Evolutionary conservation across 2,797 vertebrate genomes (phyloP).

Genomic region (Rhynchotus rufescens): DNA sequence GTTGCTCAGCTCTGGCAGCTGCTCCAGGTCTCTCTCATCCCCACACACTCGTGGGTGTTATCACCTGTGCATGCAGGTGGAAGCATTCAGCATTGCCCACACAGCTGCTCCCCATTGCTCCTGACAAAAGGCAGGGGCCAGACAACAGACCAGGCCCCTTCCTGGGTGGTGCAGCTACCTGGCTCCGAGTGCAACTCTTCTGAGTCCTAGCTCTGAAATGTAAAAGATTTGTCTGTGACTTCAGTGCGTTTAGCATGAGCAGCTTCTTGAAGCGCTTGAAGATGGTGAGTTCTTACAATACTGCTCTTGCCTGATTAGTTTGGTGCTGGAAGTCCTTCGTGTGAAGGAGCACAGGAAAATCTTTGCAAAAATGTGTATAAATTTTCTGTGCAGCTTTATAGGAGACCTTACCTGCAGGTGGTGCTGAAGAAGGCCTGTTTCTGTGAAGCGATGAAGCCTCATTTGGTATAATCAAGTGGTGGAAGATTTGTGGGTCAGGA

Average conservation of each 20-base stretch:
- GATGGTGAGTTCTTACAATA: background rate
- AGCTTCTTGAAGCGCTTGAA: background rate
- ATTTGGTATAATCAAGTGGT: constrained; percentile 59
- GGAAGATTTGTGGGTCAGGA: constrained; percentile 78
- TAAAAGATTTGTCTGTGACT: background rate
- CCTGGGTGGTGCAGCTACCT: background rate
- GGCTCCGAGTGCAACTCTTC: background rate
- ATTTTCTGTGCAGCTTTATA: accelerated
- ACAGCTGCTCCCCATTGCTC: background rate
- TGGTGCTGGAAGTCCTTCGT: background rate
- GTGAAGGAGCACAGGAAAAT: background rate
- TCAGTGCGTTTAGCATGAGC: background rate
- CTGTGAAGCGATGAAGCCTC: background rate
- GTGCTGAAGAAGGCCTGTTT: accelerated
- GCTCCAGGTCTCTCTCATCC: background rate
- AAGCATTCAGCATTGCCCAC: background rate
- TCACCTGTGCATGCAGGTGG: background rate
- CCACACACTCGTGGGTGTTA: accelerated
- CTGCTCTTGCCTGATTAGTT: background rate
- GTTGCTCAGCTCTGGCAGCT: background rate
- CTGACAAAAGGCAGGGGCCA: background rate
- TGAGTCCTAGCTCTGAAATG: background rate
- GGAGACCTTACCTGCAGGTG: constrained; percentile 4
- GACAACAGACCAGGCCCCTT: background rate
- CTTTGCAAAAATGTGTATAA: background rate